A percentile compares a stretch with the other conserved stretches of the same genome.
Evolutionary conservation across 2,797 vertebrate genomes (phyloP).

Genomic region (Podargus strigoides): DNA sequence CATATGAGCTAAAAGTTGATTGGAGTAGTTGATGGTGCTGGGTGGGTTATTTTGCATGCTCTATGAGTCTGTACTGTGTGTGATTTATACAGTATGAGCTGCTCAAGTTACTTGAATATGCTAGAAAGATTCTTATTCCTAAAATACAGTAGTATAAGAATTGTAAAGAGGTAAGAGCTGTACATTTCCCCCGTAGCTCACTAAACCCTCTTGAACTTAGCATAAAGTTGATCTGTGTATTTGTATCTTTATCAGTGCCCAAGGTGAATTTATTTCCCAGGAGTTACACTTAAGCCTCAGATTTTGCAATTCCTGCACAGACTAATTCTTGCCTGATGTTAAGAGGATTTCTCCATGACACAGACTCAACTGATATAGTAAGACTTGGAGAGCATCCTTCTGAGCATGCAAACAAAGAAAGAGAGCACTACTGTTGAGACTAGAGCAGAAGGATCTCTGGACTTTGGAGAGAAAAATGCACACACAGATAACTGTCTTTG

Average conservation of each 20-base stretch:
- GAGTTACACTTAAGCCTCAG: conserved; percentile 26
- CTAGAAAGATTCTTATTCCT: conserved; percentile 21
- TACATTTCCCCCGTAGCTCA: not conserved
- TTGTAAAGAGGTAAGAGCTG: not conserved
- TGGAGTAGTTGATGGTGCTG: conserved; percentile 2
- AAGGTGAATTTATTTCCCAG: conserved; percentile 54
- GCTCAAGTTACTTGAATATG: not conserved
- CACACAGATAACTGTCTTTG: not conserved
- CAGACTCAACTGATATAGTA: not conserved
- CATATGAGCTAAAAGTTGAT: not conserved
- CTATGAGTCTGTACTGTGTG: not conserved
- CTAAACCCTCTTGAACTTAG: conserved; percentile 24
- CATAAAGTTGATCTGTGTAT: not conserved
- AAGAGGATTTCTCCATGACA: conserved; percentile 43
- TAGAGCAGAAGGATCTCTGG: not conserved
- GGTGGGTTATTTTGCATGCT: conserved; percentile 21
- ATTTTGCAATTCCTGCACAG: conserved; percentile 35
- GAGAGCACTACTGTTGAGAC: conserved; percentile 5
- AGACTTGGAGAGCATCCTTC: conserved; percentile 7
- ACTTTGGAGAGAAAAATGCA: not conserved
- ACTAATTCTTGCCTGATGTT: conserved; percentile 50
- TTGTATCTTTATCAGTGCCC: conserved; percentile 16
- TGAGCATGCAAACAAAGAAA: conserved; percentile 23
- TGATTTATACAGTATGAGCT: conserved; percentile 15
- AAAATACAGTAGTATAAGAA: not conserved